Conservation (phyloP, 1,140 invertebrate genomes). For the Trichonephila inaurata region DNA sequence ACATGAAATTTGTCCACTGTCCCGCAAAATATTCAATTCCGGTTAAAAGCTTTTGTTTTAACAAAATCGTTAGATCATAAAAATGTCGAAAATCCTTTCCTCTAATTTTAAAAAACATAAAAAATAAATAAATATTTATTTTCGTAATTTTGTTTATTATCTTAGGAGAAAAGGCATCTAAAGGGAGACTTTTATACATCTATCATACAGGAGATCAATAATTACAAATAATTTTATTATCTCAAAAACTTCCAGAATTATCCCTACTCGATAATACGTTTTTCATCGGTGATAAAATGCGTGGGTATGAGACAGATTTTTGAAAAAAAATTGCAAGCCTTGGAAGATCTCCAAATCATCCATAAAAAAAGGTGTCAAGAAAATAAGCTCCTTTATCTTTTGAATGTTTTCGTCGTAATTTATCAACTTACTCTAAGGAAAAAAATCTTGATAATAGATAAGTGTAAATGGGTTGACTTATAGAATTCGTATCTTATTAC, state of each 20-base stretch:
- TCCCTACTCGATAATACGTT: neutral
- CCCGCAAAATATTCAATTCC: too few relatives aligned
- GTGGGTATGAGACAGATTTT: constrained; percentile 11
- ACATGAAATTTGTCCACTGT: too few relatives aligned
- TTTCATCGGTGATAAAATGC: neutral
- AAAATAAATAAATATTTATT: too few relatives aligned
- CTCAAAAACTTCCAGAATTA: neutral
- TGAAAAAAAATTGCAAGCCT: neutral
- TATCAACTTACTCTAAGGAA: constrained; percentile 55
- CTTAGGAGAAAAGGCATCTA: too few relatives aligned
- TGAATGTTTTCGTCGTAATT: constrained; percentile 32
- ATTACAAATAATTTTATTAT: too few relatives aligned
- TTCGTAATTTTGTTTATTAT: too few relatives aligned
- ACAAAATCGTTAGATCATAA: too few relatives aligned
- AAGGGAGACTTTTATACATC: too few relatives aligned
- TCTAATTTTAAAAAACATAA: too few relatives aligned
- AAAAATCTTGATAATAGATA: constrained; percentile 63
- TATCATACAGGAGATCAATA: too few relatives aligned
- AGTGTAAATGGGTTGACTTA: constrained; percentile 66
- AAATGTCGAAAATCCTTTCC: too few relatives aligned
- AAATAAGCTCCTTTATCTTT: constrained; percentile 50
- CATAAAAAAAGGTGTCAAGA: constrained; percentile 18
- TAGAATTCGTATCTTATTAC: constrained; percentile 44
- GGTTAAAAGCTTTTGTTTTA: too few relatives aligned
- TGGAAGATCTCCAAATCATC: neutral